These are phyloP conservation scores for Pantelozetes paolii DNA, from an alignment of 2,888 invertebrate species.

Conservation along the genomic window DNA sequence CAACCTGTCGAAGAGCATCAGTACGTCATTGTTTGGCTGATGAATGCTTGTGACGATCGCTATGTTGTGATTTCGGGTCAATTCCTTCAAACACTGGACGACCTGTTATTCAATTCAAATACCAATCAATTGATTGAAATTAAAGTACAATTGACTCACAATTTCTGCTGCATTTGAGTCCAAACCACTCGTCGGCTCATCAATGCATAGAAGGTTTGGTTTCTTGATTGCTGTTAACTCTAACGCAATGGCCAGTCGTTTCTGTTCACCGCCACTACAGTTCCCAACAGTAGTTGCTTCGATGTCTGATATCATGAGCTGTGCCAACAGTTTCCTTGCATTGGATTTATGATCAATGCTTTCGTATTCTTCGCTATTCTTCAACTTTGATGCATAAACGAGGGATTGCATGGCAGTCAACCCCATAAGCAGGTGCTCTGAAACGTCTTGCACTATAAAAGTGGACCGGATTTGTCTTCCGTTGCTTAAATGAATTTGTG, in stretches of 20 bases:
- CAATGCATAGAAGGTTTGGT: slow-evolving; percentile 28
- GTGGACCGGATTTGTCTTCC: not conserved
- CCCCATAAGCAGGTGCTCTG: not conserved
- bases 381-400: slow-evolving; percentile 17
- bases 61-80: slow-evolving; percentile 19
- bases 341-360: not conserved
- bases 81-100: not conserved
- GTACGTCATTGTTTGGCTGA: slow-evolving; percentile 23
- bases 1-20: slow-evolving; percentile 6
- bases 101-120: slow-evolving; percentile 5
- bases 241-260: slow-evolving; percentile 15
- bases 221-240: slow-evolving; percentile 10
- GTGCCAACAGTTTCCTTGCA: slow-evolving; percentile 1
- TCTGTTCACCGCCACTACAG: slow-evolving; percentile 27
- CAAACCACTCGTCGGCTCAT: slow-evolving; percentile 31
- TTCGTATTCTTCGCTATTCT: not conserved
- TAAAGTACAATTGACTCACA: not conserved
- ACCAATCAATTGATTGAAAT: not conserved
- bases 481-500: not conserved
- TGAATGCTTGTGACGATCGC: slow-evolving; percentile 29
- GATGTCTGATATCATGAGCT: slow-evolving; percentile 8
- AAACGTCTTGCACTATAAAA: slow-evolving; percentile 28
- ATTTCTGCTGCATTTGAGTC: slow-evolving; percentile 34
- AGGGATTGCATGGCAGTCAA: slow-evolving; percentile 18
- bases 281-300: not conserved